A percentile compares a stretch with the other conserved stretches of the same genome.
These are phyloP conservation scores for Callaeas wilsoni DNA, from an alignment of 2,113 vertebrate genomes.

Conservation along the genomic window DNA sequence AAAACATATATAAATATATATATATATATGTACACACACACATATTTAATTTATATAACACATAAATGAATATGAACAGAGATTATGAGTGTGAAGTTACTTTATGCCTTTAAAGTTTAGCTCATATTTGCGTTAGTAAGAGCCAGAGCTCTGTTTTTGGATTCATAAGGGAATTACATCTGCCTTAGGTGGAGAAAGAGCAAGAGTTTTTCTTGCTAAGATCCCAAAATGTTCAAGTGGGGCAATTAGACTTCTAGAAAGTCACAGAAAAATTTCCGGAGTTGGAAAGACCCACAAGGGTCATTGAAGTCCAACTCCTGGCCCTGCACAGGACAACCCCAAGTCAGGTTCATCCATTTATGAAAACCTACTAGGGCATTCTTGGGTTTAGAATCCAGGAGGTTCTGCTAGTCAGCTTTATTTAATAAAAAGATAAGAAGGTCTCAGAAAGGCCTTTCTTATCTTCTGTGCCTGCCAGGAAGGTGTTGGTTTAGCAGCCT, in stretches of 20 bases:
- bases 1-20: not conserved
- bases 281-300: not conserved
- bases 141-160: not conserved
- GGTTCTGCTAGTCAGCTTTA: not conserved
- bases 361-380: not conserved
- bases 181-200: not conserved
- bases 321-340: not conserved
- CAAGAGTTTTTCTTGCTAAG: not conserved
- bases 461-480: not conserved
- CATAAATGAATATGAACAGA: not conserved
- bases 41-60: not conserved
- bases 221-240: not conserved
- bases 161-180: not conserved
- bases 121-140: not conserved
- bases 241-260: not conserved
- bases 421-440: not conserved
- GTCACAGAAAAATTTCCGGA: not conserved
- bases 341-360: not conserved
- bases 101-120: not conserved
- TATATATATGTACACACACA: rapidly evolving
- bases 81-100: not conserved
- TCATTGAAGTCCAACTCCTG: not conserved
- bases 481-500: not conserved
- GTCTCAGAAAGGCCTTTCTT: not conserved
- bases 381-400: not conserved